These are phyloP conservation scores for Drosophila tropicalis DNA, from an alignment of 1,140 invertebrate species.

Conservation along the genomic window DNA sequence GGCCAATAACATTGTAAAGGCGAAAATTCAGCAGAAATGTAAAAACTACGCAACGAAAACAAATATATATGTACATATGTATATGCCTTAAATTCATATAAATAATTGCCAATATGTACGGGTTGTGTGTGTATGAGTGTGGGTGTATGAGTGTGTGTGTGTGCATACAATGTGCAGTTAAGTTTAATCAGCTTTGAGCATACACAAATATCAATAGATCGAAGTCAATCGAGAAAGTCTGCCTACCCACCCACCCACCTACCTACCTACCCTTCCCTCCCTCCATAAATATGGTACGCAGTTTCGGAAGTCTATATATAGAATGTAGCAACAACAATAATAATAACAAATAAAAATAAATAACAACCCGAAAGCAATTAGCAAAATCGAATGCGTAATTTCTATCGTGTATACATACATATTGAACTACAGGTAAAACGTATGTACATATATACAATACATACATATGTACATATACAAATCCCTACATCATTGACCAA, in stretches of 20 bases:
- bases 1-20: not conserved
- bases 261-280: not conserved
- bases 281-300: constrained; percentile 2
- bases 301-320: constrained; percentile 20
- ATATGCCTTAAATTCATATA: too few relatives aligned
- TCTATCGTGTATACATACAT: not conserved
- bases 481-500: not conserved
- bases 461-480: not conserved
- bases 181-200: constrained; percentile 8
- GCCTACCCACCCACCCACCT: not conserved
- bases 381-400: constrained; percentile 17
- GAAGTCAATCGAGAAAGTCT: not conserved
- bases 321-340: constrained; percentile 1
- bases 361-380: constrained; percentile 12
- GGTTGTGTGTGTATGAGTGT: not conserved
- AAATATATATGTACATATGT: not conserved
- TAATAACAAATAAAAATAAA: constrained; percentile 14
- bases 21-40: constrained; percentile 12
- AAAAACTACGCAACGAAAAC: constrained; percentile 22
- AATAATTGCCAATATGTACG: not conserved
- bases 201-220: constrained; percentile 7
- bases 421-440: not conserved
- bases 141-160: not conserved
- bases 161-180: constrained; percentile 18
- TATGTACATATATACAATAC: too few relatives aligned